Evolutionary conservation across 1,140 invertebrate species (phyloP).

Genomic region (Drosophila chauvacae): DNA sequence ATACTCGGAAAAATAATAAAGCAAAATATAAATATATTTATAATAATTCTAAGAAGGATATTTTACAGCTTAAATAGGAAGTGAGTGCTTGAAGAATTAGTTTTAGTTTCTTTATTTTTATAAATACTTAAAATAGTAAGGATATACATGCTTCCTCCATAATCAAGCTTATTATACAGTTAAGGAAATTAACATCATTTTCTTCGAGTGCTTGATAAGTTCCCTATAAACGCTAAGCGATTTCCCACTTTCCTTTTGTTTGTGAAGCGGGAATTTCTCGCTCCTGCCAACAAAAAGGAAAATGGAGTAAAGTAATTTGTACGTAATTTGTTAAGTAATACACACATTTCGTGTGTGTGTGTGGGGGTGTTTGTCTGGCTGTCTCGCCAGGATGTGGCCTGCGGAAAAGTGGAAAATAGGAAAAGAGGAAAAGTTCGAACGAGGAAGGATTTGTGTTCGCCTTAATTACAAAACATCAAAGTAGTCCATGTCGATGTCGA

Average conservation of each 20-base stretch:
- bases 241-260: slow-evolving; percentile 54
- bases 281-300: neutral
- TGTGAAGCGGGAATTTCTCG: neutral
- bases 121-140: neutral
- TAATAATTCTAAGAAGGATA: neutral
- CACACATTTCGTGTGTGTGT: slow-evolving; percentile 26
- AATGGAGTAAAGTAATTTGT: slow-evolving; percentile 76
- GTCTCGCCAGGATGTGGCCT: slow-evolving; percentile 71
- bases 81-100: neutral
- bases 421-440: slow-evolving; percentile 45
- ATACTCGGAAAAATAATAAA: neutral
- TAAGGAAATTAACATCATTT: neutral
- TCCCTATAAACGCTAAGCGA: slow-evolving; percentile 73
- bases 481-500: slow-evolving; percentile 34
- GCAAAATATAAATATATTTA: neutral
- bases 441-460: slow-evolving; percentile 47
- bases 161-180: neutral
- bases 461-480: slow-evolving; percentile 82
- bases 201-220: slow-evolving; percentile 21
- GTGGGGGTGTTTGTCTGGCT: slow-evolving; percentile 54
- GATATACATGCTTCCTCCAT: neutral
- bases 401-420: slow-evolving; percentile 23
- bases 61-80: neutral
- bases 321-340: slow-evolving; percentile 83
- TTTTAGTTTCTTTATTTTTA: neutral